Evolutionary conservation across 2,888 invertebrate genomes (phyloP), one percentile per base, ranked within the genome.

Genomic region (Exocentrus adspersus): DNA sequence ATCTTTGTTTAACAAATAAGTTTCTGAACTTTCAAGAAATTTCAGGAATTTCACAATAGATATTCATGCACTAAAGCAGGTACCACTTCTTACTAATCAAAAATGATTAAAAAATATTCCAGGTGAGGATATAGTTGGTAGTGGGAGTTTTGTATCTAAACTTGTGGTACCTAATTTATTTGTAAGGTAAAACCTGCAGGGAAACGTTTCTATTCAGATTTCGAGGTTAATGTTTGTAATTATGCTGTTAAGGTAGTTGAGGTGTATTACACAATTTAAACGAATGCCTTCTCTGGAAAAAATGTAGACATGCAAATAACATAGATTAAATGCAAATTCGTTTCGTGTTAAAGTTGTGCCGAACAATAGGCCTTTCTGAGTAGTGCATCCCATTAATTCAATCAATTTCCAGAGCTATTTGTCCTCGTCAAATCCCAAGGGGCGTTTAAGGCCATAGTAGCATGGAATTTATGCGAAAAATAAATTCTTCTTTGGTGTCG

Each of bases 301-400:
- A 42, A 21, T 43, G 43, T 45, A 54, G 20, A 43, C 54, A 54
- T 43, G 54, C 43, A 54, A 54, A 54, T 54, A 54, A 43, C 10
- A 54, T 24, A 54, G 19, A 54, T 54, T 54, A 54, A 54, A 54
- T 54, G 54, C 54, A 54, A 54, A 54, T 54, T 24, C 21, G 53
- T 16, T 54, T 54, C 54, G 17, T 54, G 54, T 54, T 54, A n/a
- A 54, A 45, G 16, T 12, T 43, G 43, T 54, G 24, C 42, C 28
- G 43, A 42, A 54, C 43, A 54, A 54, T 30, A 43, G 16, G 43
- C 54, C 9, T 28, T 54, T 43, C 54, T 28, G 19, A 43, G 43
- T 43, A 19, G 54, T 54, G 43, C 42, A 54, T 54, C 41, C 42
- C 21, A 54, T 54, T 54, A 43, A 43, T 43, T 43, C 21, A 43